A percentile compares a stretch with the other conserved stretches of the same genome.
Conservation (phyloP, 2,113 vertebrate species). For the Procavia capensis region DNA sequence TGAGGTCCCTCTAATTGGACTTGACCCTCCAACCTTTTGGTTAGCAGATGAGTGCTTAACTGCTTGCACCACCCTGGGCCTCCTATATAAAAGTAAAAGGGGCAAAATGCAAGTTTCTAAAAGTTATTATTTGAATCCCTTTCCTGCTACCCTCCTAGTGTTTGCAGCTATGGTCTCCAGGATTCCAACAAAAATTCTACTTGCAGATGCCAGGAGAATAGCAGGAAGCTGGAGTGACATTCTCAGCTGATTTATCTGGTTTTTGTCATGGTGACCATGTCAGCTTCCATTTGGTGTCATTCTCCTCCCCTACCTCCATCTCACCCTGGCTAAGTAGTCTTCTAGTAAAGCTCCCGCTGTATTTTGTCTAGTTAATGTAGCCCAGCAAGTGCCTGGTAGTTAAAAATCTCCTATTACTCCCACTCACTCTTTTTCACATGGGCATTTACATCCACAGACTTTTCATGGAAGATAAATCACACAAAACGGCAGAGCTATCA, state of each 20-base stretch:
- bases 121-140: not conserved
- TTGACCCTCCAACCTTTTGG: not conserved
- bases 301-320: not conserved
- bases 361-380: slow-evolving; percentile 64
- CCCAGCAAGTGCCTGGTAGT: slow-evolving; percentile 40
- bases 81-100: not conserved
- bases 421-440: slow-evolving; percentile 51
- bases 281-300: not conserved
- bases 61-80: not conserved
- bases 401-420: slow-evolving; percentile 54
- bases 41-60: not conserved
- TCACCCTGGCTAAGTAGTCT: not conserved
- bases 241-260: not conserved
- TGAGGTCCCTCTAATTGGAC: not conserved
- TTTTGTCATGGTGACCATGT: not conserved
- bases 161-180: no score
- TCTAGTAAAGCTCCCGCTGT: not conserved
- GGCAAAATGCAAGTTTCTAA: not conserved
- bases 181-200: no score
- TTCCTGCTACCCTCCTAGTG: no score
- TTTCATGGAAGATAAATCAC: slow-evolving; percentile 76
- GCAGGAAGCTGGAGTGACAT: not conserved
- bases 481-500: not conserved
- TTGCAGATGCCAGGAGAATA: not conserved
- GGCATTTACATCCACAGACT: slow-evolving; percentile 35